Conservation (phyloP, 2,113 vertebrate species). For the Otolemur garnettii region DNA sequence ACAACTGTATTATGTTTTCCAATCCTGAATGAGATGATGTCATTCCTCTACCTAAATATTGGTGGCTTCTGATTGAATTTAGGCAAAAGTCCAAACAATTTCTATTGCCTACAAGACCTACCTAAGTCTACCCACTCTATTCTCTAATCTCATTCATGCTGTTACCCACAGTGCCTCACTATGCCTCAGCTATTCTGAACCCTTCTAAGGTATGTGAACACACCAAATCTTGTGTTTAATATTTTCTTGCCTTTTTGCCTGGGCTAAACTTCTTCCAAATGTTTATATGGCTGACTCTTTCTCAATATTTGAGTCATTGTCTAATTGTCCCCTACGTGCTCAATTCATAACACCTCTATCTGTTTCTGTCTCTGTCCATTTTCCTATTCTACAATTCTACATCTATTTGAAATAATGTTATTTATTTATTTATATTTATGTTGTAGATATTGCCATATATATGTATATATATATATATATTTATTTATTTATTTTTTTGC, state of each 20-base stretch:
- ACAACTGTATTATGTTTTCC: background rate
- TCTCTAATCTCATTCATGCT: background rate
- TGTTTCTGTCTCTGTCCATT: background rate
- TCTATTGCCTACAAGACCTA: background rate
- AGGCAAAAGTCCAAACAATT: background rate
- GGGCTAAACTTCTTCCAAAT: background rate
- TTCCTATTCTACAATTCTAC: background rate
- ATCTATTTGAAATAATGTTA: background rate
- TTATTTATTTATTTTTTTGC: too few species aligned
- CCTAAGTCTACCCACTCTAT: rapidly evolving
- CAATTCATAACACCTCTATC: background rate
- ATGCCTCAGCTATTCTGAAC: background rate
- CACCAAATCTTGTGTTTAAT: background rate
- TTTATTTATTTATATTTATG: background rate
- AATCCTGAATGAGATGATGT: background rate
- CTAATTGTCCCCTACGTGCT: too few species aligned
- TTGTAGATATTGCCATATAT: background rate
- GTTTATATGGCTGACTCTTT: background rate
- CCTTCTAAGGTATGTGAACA: background rate
- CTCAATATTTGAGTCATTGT: background rate
- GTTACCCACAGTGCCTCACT: background rate
- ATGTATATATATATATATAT: too few species aligned
- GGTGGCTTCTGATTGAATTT: background rate
- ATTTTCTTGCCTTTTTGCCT: background rate
- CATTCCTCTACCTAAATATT: background rate